Base-by-base conservation (phyloP, 2,888 invertebrate species). In the Mechanitis mazaeus region DNA sequence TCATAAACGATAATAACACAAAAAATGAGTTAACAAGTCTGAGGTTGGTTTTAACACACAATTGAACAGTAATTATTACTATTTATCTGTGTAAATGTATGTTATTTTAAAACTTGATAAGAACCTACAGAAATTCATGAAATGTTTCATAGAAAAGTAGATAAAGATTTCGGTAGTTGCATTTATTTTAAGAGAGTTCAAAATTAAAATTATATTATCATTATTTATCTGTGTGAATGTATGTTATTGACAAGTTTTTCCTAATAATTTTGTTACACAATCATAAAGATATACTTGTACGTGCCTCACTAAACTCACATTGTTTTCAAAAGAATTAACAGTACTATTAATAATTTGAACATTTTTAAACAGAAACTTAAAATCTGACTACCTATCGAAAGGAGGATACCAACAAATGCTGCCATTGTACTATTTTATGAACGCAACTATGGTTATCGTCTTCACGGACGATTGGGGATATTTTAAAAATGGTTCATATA, bases 381-480 rank as follows among this genome's bases (percentile, higher is more conserved):
- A 50, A 9, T 9, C 2, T 3, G 50, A 50, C 31, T 31, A 50
- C n/a, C 50, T 77, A 7, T 59, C 81, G 0, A 85, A 80, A 59
- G 64, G 71, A 11, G 71, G 75, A 2, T 77, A 72, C 56, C 77
- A 76, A 6, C 73, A 74, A 35, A 65, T 77, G 3, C 63, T 66
- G 3, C 74, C 76, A 2, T 60, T 86, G 2, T 83, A 75, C 58
- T 73, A 78, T 46, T 87, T 81, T 55, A 67, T 85, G 58, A 86
- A 86, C 63, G 84, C 84, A 1, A 76, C 81, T 0, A 67, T 66
- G 53, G 55, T 59, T 0, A 47, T 75, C 0, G 62, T 77, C 1
- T 83, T 76, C 54, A 73, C 76, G 11, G 70, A 80, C 0, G 77
- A 75, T 3, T 87, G 85, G 85, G 87, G 87, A 0, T 82, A 83